Percentiles rank a stretch among this genome's conserved stretches.
phyloP scores from a whole-genome alignment of 2,113 vertebrate genomes.

The Rhinichthys klamathensis region DNA sequence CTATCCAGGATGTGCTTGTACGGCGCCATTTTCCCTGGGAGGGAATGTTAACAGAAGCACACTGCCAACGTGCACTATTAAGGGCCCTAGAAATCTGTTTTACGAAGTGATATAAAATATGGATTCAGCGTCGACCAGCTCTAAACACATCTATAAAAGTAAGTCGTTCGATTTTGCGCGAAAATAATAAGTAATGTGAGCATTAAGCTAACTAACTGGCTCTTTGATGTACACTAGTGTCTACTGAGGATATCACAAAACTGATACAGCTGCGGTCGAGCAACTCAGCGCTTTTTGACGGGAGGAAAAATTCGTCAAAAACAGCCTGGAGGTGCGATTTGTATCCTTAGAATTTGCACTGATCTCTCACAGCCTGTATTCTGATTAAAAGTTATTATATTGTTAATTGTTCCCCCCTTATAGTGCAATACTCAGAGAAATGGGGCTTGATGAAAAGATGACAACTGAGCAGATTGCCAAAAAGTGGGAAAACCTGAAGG shows the following conservation, averaged over 20 bases:
- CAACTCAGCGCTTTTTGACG: conserved; percentile 74
- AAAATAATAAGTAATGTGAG: neutral
- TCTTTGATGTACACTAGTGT: conserved; percentile 66
- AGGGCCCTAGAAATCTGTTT: conserved; percentile 56
- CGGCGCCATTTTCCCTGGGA: conserved; percentile 32
- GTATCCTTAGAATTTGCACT: neutral
- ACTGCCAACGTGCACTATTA: conserved; percentile 50
- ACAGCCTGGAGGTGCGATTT: conserved; percentile 74
- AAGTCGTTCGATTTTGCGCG: conserved; percentile 33
- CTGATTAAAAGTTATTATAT: neutral
- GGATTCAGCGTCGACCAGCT: conserved; percentile 42
- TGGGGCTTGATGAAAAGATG: conserved; percentile 74
- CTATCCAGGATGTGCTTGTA: conserved; percentile 9
- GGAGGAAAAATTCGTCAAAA: conserved; percentile 77
- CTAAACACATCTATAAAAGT: conserved; percentile 58
- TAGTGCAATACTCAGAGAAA: conserved; percentile 76
- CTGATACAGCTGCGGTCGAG: conserved; percentile 75
- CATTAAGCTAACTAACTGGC: conserved; percentile 25
- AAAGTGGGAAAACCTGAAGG: conserved; percentile 82
- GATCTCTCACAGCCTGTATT: neutral
- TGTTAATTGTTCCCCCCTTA: neutral
- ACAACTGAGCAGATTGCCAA: conserved; percentile 78
- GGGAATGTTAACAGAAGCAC: conserved; percentile 35
- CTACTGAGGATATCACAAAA: conserved; percentile 75
- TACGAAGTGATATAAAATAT: conserved; percentile 42